Conservation (phyloP, 2,797 vertebrate species). For the Hoplostethus mediterraneus region DNA sequence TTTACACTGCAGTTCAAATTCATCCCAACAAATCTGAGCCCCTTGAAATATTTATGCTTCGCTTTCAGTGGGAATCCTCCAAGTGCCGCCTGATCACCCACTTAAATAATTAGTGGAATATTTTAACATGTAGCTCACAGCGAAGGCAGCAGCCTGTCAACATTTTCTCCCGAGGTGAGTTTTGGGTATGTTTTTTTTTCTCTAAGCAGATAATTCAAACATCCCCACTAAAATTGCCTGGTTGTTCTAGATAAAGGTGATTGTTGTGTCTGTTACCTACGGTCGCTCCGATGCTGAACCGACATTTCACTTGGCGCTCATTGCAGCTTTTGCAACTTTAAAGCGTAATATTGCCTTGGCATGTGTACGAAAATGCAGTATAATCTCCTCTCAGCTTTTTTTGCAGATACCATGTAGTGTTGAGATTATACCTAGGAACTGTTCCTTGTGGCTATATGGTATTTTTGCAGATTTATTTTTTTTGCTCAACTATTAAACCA, state of each 20-base stretch:
- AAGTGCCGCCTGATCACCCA: slow-evolving; percentile 40
- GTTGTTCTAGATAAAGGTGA: slow-evolving; percentile 60
- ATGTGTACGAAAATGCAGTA: no score
- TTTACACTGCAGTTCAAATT: slow-evolving; percentile 7
- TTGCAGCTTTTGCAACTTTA: neutral
- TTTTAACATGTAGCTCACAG: slow-evolving; percentile 53
- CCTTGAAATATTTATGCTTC: slow-evolving; percentile 42
- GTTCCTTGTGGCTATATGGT: no score
- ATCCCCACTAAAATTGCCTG: slow-evolving; percentile 46
- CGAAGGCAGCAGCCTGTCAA: slow-evolving; percentile 52
- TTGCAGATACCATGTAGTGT: no score
- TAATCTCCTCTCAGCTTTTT: no score
- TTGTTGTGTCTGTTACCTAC: slow-evolving; percentile 43
- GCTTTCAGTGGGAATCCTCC: slow-evolving; percentile 26
- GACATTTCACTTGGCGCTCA: neutral
- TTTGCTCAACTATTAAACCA: no score
- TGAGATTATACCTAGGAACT: no score
- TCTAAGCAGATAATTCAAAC: slow-evolving; percentile 57
- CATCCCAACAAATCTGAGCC: neutral
- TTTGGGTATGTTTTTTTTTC: slow-evolving; percentile 55
- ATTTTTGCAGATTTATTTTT: no score
- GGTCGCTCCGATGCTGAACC: slow-evolving; percentile 28
- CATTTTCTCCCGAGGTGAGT: slow-evolving; percentile 38
- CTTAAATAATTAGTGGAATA: slow-evolving; percentile 53
- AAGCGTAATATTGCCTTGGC: no score